phyloP scores from a whole-genome alignment of 1,140 invertebrate genomes.

The Drosophila carrolli region DNA sequence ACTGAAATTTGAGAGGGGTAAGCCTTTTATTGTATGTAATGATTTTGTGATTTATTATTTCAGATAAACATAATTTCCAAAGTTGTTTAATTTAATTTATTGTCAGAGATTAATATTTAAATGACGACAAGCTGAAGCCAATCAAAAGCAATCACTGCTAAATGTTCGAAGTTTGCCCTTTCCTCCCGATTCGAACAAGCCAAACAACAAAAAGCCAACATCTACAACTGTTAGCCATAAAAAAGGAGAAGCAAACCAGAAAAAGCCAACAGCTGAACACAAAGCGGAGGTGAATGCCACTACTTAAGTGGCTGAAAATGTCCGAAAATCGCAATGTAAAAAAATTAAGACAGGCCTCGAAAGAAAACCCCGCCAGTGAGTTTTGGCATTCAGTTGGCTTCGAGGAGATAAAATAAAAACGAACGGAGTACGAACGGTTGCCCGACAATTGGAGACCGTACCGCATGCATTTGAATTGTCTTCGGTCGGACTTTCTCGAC shows the following conservation, averaged over 20 bases:
- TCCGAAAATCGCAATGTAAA: constrained; percentile 28
- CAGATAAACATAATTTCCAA: too few species aligned
- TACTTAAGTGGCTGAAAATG: constrained; percentile 70
- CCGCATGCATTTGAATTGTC: constrained; percentile 64
- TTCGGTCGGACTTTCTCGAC: constrained; percentile 66
- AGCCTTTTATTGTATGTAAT: neutral
- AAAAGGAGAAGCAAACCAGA: constrained; percentile 14
- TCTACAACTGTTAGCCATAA: constrained; percentile 11
- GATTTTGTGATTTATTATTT: too few species aligned
- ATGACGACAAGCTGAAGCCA: neutral
- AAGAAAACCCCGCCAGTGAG: neutral
- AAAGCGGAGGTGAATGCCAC: constrained; percentile 70
- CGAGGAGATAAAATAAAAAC: constrained; percentile 24
- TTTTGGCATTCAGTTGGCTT: constrained; percentile 27
- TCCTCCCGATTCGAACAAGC: neutral
- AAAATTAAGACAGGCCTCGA: constrained; percentile 25
- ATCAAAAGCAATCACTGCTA: constrained; percentile 12
- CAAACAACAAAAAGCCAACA: constrained; percentile 16
- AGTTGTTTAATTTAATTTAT: neutral
- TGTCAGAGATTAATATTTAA: neutral
- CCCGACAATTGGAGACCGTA: constrained; percentile 54
- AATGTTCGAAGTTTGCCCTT: constrained; percentile 14
- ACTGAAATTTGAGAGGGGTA: neutral
- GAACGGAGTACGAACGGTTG: constrained; percentile 28
- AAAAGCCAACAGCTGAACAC: constrained; percentile 20